Percentiles rank a stretch among this genome's conserved stretches.
phyloP scores from a whole-genome alignment of 2,797 vertebrate genomes.

The Otolemur crassicaudatus region DNA sequence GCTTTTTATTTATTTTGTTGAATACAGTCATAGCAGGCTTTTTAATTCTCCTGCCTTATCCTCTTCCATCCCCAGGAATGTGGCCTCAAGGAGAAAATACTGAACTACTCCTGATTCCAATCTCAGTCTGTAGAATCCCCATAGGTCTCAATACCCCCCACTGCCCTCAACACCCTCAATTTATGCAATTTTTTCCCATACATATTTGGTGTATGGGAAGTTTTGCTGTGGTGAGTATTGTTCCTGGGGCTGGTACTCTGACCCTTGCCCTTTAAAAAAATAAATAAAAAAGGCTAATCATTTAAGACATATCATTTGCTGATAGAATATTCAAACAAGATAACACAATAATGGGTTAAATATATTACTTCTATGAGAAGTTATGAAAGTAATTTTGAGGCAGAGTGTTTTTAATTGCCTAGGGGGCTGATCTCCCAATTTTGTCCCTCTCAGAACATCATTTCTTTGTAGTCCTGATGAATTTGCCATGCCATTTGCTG shows the following conservation, averaged over 20 bases:
- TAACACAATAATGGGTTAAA: conserved; percentile 15
- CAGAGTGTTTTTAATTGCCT: conserved; percentile 41
- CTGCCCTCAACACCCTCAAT: background rate
- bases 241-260: conserved; percentile 9
- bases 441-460: conserved; percentile 11
- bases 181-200: background rate
- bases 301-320: background rate
- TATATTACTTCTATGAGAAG: background rate
- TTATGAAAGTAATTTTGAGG: conserved; percentile 11
- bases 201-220: background rate
- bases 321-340: conserved; percentile 38
- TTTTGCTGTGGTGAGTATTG: conserved; percentile 7
- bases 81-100: background rate
- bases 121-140: background rate
- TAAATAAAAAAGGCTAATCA: background rate
- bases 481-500: conserved; percentile 38
- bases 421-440: conserved; percentile 48
- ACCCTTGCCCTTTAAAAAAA: conserved; percentile 25
- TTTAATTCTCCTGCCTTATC: background rate
- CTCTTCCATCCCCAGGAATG: background rate
- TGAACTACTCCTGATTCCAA: background rate
- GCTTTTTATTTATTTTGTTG: conserved; percentile 20
- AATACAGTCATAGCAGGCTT: background rate
- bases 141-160: background rate
- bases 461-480: conserved; percentile 57